These are phyloP conservation scores for Lypha dubia DNA, from an alignment of 2,888 invertebrate genomes.

Conservation along the genomic window DNA sequence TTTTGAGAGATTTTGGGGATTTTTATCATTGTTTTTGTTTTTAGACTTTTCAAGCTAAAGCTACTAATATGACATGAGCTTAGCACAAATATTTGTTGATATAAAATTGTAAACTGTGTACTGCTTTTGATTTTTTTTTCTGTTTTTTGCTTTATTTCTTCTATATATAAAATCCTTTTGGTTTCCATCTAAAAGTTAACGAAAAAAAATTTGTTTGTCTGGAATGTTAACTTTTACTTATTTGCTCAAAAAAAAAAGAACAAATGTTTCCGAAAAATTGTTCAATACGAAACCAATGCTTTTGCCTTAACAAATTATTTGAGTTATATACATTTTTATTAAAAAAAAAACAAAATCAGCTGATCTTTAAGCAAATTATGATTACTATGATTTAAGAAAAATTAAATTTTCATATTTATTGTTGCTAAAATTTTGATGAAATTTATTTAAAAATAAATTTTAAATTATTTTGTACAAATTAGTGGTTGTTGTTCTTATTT, in stretches of 20 bases:
- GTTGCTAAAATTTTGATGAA: conserved; percentile 15
- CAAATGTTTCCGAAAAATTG: not conserved
- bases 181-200: conserved; percentile 39
- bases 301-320: conserved; percentile 24
- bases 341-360: conserved; percentile 6
- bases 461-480: conserved; percentile 57
- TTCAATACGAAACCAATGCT: conserved; percentile 51
- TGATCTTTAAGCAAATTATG: conserved; percentile 68
- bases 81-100: conserved; percentile 8
- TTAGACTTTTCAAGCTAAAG: conserved; percentile 52
- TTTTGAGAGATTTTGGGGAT: conserved; percentile 15
- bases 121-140: not conserved
- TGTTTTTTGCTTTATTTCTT: not conserved
- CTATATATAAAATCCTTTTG: not conserved
- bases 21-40: conserved; percentile 13
- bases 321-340: conserved; percentile 13
- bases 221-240: conserved; percentile 59
- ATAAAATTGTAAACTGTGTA: conserved; percentile 5
- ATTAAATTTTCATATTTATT: conserved; percentile 58
- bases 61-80: conserved; percentile 57
- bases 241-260: conserved; percentile 20
- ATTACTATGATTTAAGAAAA: conserved; percentile 28
- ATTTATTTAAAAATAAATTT: conserved; percentile 20
- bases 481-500: conserved; percentile 7
- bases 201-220: conserved; percentile 38